Evolutionary conservation across 2,888 invertebrate genomes (phyloP).

Genomic region (Portevinia maculata): DNA sequence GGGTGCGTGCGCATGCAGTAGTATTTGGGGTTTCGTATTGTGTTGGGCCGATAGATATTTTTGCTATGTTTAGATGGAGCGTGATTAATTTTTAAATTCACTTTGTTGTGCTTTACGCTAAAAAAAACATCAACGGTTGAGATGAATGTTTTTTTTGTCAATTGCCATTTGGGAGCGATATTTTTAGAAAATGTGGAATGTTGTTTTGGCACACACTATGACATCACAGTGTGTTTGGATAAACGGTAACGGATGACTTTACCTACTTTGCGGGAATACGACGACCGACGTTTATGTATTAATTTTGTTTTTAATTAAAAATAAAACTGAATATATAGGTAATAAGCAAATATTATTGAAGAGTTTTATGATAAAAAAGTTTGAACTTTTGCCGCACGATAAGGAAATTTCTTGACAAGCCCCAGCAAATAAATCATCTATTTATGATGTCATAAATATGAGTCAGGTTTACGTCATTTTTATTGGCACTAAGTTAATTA

Average conservation of each 20-base stretch:
- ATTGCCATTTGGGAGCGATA: constrained; percentile 26
- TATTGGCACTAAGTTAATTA: constrained; percentile 46
- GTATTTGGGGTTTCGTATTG: not conserved
- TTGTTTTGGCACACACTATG: constrained; percentile 37
- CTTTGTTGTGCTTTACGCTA: constrained; percentile 36
- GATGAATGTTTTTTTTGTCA: constrained; percentile 38
- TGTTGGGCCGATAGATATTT: constrained; percentile 9
- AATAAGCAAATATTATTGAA: constrained; percentile 23
- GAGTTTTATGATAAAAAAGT: constrained; percentile 5
- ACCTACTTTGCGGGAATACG: constrained; percentile 28
- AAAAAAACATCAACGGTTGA: constrained; percentile 60
- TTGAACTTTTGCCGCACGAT: constrained; percentile 9
- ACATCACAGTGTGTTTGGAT: constrained; percentile 3
- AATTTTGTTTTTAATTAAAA: not conserved
- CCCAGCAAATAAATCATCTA: not conserved
- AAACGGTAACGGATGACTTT: constrained; percentile 21
- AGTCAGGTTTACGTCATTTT: constrained; percentile 45
- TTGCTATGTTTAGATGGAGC: constrained; percentile 60
- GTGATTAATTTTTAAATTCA: constrained; percentile 65
- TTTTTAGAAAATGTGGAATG: constrained; percentile 47
- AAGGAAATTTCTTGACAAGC: constrained; percentile 9
- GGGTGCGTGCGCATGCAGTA: constrained; percentile 67
- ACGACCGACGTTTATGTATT: constrained; percentile 1
- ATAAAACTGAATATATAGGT: not conserved
- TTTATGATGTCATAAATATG: constrained; percentile 49